phyloP scores from a whole-genome alignment of 2,888 invertebrate species.

The Anticlea derivata region DNA sequence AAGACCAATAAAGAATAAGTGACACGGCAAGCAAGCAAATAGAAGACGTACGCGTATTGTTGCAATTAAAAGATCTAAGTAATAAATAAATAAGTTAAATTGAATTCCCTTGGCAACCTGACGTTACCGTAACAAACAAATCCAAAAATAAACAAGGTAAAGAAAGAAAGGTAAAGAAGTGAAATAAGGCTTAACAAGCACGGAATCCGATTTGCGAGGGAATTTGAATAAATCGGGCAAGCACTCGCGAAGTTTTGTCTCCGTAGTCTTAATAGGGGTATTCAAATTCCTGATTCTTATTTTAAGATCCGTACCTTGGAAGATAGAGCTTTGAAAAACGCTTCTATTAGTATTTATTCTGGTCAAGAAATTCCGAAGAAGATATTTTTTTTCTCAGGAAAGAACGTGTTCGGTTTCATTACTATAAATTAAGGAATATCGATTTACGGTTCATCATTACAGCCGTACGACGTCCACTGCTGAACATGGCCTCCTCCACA shows the following conservation, averaged over 20 bases:
- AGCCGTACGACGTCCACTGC: no score
- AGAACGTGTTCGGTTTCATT: no score
- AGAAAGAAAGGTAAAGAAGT: slow-evolving; percentile 59
- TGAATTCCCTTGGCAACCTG: slow-evolving; percentile 15
- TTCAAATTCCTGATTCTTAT: slow-evolving; percentile 25
- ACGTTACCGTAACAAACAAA: slow-evolving; percentile 39
- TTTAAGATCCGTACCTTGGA: slow-evolving; percentile 10
- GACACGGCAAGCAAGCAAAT: no score
- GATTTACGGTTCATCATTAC: no score
- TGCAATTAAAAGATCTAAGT: no score
- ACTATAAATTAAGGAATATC: no score
- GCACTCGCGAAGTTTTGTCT: slow-evolving; percentile 36
- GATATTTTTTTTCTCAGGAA: no score
- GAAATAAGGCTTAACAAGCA: slow-evolving; percentile 77
- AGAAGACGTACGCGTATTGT: neutral
- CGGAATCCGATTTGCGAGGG: slow-evolving; percentile 73
- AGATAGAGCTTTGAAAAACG: slow-evolving; percentile 1
- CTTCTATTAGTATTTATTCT: neutral
- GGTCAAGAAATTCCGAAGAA: no score
- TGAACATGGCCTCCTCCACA: no score
- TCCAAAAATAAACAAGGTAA: slow-evolving; percentile 55
- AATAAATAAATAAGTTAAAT: slow-evolving; percentile 9
- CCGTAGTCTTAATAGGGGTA: slow-evolving; percentile 24
- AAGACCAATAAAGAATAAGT: no score
- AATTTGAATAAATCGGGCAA: slow-evolving; percentile 74